Conservation (phyloP, 2,113 vertebrate genomes). For the Eclectus roratus region DNA sequence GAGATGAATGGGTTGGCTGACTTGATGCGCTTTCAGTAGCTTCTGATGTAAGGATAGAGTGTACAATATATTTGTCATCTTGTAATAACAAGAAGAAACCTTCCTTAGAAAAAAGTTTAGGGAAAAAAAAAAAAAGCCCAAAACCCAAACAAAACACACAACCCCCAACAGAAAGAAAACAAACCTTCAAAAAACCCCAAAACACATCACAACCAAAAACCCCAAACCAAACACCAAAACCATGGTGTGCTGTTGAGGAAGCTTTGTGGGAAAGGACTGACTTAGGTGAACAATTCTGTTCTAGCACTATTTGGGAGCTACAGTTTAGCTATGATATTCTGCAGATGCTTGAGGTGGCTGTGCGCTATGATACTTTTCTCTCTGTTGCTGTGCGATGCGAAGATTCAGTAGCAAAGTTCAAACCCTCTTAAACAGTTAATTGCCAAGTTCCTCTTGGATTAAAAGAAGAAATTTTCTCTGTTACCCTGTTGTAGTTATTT, state of each 20-base stretch:
- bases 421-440: neutral
- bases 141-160: neutral
- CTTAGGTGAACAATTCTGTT: neutral
- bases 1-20: neutral
- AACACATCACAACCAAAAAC: neutral
- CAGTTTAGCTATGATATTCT: neutral
- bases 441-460: neutral
- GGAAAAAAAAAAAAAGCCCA: neutral
- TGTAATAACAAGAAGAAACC: neutral
- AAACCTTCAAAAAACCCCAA: neutral
- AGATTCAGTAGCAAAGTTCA: neutral
- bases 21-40: neutral
- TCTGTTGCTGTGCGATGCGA: neutral
- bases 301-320: neutral
- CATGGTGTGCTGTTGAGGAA: neutral
- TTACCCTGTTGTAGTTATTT: conserved; percentile 25
- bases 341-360: neutral
- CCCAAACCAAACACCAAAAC: neutral
- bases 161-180: neutral
- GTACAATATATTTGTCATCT: neutral
- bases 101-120: neutral
- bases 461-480: neutral
- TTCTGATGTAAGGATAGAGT: neutral
- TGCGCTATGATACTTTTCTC: neutral
- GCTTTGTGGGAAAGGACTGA: neutral